A percentile compares a stretch with the other conserved stretches of the same genome.
These are phyloP conservation scores for Cantharis rustica DNA, from an alignment of 2,888 invertebrate species.

Conservation along the genomic window DNA sequence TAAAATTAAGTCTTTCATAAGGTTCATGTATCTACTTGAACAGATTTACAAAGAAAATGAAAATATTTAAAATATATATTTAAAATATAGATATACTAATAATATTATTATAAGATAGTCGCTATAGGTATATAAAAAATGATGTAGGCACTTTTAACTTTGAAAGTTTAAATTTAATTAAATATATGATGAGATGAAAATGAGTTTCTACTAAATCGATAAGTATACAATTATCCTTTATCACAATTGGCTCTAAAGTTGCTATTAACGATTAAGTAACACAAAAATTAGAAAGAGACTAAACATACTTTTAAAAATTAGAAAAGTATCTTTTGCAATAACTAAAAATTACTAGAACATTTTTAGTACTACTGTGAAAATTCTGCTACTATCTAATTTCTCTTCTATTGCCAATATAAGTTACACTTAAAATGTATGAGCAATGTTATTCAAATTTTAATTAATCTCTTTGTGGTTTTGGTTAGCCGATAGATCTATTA, in stretches of 20 bases:
- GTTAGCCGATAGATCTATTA: conserved; percentile 16
- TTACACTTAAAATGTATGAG: neutral
- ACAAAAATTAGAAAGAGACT: neutral
- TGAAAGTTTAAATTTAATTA: neutral
- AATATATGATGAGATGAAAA: neutral
- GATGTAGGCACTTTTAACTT: neutral
- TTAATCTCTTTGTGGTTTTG: conserved; percentile 16
- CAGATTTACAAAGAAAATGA: neutral
- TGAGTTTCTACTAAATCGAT: neutral
- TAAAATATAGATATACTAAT: neutral
- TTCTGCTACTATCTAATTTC: neutral
- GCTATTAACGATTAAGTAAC: neutral
- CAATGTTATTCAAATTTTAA: conserved; percentile 7
- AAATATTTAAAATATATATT: neutral
- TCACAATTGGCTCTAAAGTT: neutral
- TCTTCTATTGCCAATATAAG: neutral
- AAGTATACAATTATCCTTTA: neutral
- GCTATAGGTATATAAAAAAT: neutral
- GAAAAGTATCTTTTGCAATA: neutral
- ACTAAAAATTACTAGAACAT: neutral
- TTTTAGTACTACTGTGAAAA: neutral
- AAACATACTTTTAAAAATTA: neutral
- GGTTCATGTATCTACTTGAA: no score
- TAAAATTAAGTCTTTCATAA: neutral
- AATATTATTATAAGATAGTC: neutral